Base-by-base conservation (phyloP, 2,113 vertebrate species). In the Oreochromis spilurus region DNA sequence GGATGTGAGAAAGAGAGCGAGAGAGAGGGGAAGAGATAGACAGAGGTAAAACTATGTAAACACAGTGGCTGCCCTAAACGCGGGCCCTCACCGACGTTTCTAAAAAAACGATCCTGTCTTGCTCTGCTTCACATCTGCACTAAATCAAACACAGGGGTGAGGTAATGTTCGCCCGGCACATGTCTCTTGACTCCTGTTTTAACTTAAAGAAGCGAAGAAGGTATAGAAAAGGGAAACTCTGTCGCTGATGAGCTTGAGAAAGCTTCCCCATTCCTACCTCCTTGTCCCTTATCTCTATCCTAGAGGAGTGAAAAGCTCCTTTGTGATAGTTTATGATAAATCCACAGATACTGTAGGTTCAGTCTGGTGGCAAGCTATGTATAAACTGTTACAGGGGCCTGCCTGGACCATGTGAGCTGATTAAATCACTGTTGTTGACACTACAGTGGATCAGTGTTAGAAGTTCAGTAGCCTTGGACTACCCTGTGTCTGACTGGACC, bases 151-250 rank as follows among this genome's bases (percentile, higher is more conserved):
- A 84, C 89, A 92, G 93, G 93, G 95, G 95, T 97, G 97, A 97
- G 95, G 96, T 97, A 97, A 97, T 96, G 96, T 91, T 95, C 90
- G 93, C 89, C 58, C 89, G 7, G 92, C 96, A 95, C 96, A 91
- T 91, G 95, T 96, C 97, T 97, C 95, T 95, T 95, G 96, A 97
- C 97, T 97, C 96, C 96, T 95, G 96, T 97, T 98, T 98, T 95
- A 94, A 94, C 93, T 96, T 96, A 95, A 94, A 93, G 92, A 83
- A 58, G 57, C 86, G 57, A 88, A 87, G 82, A 77, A 26, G 70
- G 88, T 80, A 89, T 80, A 16, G 81, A 91, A 85, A 89, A 72
- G 55, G 82, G 93, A 96, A 96, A 91, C 75, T 50, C 80, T 54
- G 72, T 91, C 88, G 81, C 86, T 52, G 91, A 88, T 81, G 91